Evolutionary conservation across 1,140 invertebrate species (phyloP).

Genomic region (Tenebrio molitor): DNA sequence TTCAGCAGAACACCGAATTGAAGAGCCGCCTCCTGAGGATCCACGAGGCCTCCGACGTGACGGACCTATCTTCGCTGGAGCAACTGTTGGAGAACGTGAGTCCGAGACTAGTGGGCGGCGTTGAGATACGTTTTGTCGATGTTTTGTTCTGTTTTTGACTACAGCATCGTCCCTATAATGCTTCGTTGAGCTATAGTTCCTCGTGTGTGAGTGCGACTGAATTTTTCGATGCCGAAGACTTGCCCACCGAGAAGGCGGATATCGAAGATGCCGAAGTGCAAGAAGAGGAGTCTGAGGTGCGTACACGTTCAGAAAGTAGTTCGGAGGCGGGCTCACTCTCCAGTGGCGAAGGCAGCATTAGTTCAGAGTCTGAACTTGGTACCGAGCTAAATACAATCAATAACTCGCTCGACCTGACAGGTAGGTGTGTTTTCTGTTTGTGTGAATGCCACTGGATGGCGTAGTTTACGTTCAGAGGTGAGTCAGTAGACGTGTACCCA

Average conservation of each 20-base stretch:
- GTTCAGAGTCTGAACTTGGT: conserved; percentile 76
- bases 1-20: conserved; percentile 83
- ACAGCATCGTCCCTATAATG: conserved; percentile 71
- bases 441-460: neutral
- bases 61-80: conserved; percentile 70
- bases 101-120: neutral
- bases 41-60: conserved; percentile 74
- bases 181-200: conserved; percentile 80
- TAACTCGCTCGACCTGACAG: conserved; percentile 59
- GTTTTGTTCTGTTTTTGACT: conserved; percentile 37
- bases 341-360: conserved; percentile 77
- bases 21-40: conserved; percentile 76
- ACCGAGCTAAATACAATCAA: conserved; percentile 67
- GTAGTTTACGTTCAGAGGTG: neutral
- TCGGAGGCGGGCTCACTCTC: conserved; percentile 75
- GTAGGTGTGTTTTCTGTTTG: conserved; percentile 48
- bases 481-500: conserved; percentile 27
- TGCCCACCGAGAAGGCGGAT: conserved; percentile 54
- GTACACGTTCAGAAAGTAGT: conserved; percentile 72
- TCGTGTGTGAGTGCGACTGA: conserved; percentile 86
- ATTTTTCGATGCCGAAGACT: conserved; percentile 87
- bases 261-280: conserved; percentile 45
- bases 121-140: conserved; percentile 6
- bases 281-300: conserved; percentile 57
- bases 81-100: conserved; percentile 68